Conservation (phyloP, 2,113 vertebrate genomes). For the Anser brachyrhynchus region DNA sequence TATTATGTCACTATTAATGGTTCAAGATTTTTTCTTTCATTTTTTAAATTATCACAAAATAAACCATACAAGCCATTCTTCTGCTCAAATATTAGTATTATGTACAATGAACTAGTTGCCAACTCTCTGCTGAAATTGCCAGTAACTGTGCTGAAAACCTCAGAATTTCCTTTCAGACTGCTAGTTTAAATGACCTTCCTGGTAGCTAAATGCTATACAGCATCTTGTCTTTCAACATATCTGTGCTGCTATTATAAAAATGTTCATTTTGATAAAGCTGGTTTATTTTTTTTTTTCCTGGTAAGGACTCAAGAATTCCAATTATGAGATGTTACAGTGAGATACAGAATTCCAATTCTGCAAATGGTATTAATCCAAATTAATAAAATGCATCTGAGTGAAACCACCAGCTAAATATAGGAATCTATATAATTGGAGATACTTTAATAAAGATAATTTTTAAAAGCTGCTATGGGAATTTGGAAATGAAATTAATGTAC, state of each 20-base stretch:
- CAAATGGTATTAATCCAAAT: conserved; percentile 4
- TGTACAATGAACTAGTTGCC: not conserved
- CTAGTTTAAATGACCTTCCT: not conserved
- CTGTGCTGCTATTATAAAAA: not conserved
- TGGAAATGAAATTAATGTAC: not conserved
- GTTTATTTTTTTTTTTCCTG: not conserved
- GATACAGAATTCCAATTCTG: not conserved
- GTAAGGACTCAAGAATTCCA: not conserved
- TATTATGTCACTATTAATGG: not conserved
- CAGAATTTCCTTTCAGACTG: not conserved
- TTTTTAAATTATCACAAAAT: not conserved
- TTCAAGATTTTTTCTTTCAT: not conserved
- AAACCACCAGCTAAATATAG: not conserved
- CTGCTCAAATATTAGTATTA: not conserved
- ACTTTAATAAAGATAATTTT: not conserved
- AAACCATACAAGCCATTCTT: not conserved
- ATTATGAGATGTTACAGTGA: not conserved
- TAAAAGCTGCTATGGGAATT: not conserved
- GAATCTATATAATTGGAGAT: not conserved
- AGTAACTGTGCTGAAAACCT: not conserved
- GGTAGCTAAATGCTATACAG: not conserved
- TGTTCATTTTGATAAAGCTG: not conserved
- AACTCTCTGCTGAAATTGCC: not conserved
- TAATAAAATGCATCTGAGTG: not conserved
- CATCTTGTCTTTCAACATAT: not conserved